Evolutionary conservation across 2,888 invertebrate genomes (phyloP).

Genomic region (Malthinus flaveolus): DNA sequence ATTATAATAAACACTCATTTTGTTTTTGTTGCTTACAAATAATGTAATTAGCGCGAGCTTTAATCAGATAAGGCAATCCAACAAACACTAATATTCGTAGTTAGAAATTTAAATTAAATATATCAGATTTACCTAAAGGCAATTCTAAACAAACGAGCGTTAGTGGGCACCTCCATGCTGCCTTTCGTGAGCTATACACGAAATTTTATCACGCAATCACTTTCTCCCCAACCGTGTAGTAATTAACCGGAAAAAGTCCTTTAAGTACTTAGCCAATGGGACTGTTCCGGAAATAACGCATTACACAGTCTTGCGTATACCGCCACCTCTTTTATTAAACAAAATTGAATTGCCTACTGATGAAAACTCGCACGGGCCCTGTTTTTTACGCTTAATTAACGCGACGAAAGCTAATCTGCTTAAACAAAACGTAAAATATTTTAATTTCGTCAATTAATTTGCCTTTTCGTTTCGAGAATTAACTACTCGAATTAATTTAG

Average conservation of each 20-base stretch:
- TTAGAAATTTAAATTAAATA: constrained; percentile 6
- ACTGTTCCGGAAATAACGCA: constrained; percentile 37
- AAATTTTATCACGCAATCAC: constrained; percentile 16
- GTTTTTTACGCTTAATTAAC: constrained; percentile 21
- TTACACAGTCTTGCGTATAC: constrained; percentile 33
- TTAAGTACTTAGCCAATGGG: constrained; percentile 35
- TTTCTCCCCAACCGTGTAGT: constrained; percentile 27
- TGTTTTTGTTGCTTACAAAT: too few species aligned
- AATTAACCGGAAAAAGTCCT: constrained; percentile 38
- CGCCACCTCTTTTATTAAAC: constrained; percentile 15
- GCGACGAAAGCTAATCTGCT: constrained; percentile 15
- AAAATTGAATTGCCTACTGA: constrained; percentile 21
- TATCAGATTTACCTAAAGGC: constrained; percentile 10
- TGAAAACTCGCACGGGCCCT: constrained; percentile 22
- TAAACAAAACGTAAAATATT: constrained; percentile 22
- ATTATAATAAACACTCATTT: too few species aligned
- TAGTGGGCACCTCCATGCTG: background rate
- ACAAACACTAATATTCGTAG: background rate
- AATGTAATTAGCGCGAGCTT: too few species aligned
- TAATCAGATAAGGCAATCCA: background rate
- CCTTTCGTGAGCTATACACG: background rate
- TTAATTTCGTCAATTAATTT: constrained; percentile 4
- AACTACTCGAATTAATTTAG: too few species aligned
- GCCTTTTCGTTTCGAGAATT: background rate
- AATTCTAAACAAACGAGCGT: background rate